These are phyloP conservation scores for Dermolepida albohirtum DNA, from an alignment of 2,888 invertebrate species.

Conservation along the genomic window DNA sequence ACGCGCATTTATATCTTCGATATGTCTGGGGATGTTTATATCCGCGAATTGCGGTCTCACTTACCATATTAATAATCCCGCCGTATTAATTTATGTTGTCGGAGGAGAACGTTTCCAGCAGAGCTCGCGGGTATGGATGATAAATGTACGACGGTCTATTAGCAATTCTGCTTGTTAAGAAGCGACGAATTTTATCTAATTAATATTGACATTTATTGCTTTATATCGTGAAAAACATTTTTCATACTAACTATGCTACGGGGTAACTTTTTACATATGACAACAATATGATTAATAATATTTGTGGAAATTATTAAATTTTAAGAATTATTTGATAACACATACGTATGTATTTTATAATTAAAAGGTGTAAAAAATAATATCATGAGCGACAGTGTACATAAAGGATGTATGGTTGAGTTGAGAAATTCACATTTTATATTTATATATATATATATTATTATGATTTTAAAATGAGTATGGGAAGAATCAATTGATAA, in stretches of 20 bases:
- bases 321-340: too few species aligned
- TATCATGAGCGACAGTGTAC: too few species aligned
- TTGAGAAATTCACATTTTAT: too few species aligned
- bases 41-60: conserved; percentile 38
- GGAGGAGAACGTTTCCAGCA: conserved; percentile 21
- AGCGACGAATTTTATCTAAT: conserved; percentile 31
- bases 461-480: too few species aligned
- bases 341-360: too few species aligned
- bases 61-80: conserved; percentile 38
- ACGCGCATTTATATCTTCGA: conserved; percentile 17
- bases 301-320: too few species aligned
- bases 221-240: conserved; percentile 26
- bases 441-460: too few species aligned
- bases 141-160: conserved; percentile 33
- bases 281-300: too few species aligned
- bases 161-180: conserved; percentile 36
- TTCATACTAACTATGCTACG: not conserved
- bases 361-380: too few species aligned
- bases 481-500: too few species aligned
- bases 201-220: conserved; percentile 29
- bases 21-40: conserved; percentile 32
- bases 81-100: conserved; percentile 34
- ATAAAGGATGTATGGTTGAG: too few species aligned
- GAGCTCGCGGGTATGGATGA: conserved; percentile 23
- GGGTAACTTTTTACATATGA: too few species aligned